Conservation (phyloP, 2,888 invertebrate species). For the Ophion slaviceki region DNA sequence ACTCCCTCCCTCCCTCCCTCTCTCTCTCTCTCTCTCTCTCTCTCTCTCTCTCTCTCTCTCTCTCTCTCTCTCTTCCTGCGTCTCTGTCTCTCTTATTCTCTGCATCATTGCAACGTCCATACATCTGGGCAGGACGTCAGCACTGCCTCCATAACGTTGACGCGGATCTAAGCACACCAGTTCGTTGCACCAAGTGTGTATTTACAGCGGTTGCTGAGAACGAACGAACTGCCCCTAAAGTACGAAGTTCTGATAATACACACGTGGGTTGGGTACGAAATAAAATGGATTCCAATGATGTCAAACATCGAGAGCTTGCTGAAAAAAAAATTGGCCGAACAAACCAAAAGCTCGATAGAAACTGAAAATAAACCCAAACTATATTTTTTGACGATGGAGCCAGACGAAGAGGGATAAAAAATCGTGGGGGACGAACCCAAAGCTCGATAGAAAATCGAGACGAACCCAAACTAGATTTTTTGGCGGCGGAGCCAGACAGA, state of each 20-base stretch:
- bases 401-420: not conserved
- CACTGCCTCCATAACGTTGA: conserved; percentile 28
- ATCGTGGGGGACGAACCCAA: not conserved
- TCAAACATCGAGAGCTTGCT: not conserved
- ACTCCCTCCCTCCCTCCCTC: not conserved
- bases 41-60: not conserved
- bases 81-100: conserved; percentile 17
- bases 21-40: conserved; percentile 28
- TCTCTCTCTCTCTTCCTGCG: conserved; percentile 6
- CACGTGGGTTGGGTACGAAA: not conserved
- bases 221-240: not conserved
- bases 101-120: conserved; percentile 33
- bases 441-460: conserved; percentile 30
- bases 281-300: not conserved
- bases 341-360: conserved; percentile 40
- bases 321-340: not conserved
- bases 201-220: not conserved
- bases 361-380: too few species aligned
- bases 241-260: not conserved
- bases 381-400: not conserved
- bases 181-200: not conserved
- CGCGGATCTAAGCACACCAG: conserved; percentile 20
- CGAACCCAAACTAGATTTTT: not conserved
- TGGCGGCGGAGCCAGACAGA: not conserved
- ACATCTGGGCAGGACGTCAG: conserved; percentile 22